phyloP scores from a whole-genome alignment of 2,797 vertebrate genomes.

The Novumbra hubbsi region DNA sequence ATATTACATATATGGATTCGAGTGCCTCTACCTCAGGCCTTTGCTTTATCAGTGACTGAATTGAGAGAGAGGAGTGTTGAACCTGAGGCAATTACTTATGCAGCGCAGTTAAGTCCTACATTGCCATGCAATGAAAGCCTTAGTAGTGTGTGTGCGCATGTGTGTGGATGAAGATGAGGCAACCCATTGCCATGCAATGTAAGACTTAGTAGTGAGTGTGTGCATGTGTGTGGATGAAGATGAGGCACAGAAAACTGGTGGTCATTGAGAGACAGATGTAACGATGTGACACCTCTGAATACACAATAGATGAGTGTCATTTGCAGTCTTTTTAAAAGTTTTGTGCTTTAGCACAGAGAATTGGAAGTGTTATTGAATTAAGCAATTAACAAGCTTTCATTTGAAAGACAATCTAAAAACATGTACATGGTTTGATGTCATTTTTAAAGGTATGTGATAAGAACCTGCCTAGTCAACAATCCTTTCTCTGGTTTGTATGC shows the following conservation, averaged over 20 bases:
- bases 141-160: conserved; percentile 5
- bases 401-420: not conserved
- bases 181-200: conserved; percentile 15
- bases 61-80: conserved; percentile 2
- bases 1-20: not conserved
- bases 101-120: not conserved
- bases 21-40: conserved; percentile 31
- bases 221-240: not conserved
- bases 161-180: conserved; percentile 6
- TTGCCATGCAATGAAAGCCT: conserved; percentile 10
- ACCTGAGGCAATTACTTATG: conserved; percentile 16
- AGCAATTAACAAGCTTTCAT: not conserved
- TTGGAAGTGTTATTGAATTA: not conserved
- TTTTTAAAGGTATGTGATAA: not conserved
- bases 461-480: too few species aligned
- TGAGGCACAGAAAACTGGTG: conserved; percentile 17
- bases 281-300: conserved; percentile 4
- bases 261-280: conserved; percentile 7
- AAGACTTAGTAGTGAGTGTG: not conserved
- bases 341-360: conserved; percentile 15
- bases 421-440: not conserved
- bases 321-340: not conserved
- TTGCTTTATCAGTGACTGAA: conserved; percentile 42
- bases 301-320: conserved; percentile 1
- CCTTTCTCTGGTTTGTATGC: not conserved